phyloP scores from a whole-genome alignment of 2,797 vertebrate species.

The Molossus alvarezi region DNA sequence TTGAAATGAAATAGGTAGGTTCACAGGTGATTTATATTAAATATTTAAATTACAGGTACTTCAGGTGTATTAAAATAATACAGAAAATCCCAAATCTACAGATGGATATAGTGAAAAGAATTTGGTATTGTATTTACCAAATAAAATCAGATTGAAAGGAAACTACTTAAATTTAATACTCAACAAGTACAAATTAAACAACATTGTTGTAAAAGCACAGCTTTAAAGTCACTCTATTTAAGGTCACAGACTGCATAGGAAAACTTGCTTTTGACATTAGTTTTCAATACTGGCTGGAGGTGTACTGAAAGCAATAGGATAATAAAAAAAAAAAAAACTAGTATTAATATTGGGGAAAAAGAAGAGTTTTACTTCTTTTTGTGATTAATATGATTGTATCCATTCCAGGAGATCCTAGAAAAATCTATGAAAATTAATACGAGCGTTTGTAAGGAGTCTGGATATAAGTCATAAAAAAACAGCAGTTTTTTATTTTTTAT shows the following conservation, averaged over 20 bases:
- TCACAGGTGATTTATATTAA: not conserved
- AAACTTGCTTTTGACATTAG: not conserved
- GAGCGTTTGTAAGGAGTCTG: not conserved
- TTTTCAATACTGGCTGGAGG: not conserved
- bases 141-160: conserved; percentile 18
- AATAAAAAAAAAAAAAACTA: not conserved
- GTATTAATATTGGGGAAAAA: not conserved
- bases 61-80: not conserved
- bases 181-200: not conserved
- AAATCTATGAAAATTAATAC: conserved; percentile 24
- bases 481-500: not conserved
- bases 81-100: not conserved
- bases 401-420: conserved; percentile 11
- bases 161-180: not conserved
- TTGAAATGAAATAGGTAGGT: not conserved
- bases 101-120: not conserved
- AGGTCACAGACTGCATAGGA: not conserved
- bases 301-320: not conserved
- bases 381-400: not conserved
- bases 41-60: not conserved
- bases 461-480: not conserved
- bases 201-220: not conserved
- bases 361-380: conserved; percentile 26
- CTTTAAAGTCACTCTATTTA: not conserved
- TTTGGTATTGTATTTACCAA: not conserved